Conservation (phyloP, 1,140 invertebrate species). For the Philopotamus ludificatus region DNA sequence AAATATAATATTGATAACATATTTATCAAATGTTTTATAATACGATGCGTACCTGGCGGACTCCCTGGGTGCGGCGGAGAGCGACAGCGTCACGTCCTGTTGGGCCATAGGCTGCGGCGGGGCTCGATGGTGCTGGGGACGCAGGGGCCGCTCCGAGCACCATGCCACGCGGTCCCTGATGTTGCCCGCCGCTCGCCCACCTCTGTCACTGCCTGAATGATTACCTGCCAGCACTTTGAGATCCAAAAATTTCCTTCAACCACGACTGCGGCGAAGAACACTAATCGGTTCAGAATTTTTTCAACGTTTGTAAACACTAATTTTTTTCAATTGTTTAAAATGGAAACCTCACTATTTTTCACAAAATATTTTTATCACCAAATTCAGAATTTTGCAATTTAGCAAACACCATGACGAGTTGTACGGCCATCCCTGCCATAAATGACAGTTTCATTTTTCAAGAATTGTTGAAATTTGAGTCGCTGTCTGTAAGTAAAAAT, state of each 20-base stretch:
- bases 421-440: too few species aligned
- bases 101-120: conserved; percentile 58
- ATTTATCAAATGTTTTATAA: too few species aligned
- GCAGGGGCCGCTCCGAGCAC: conserved; percentile 54
- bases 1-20: neutral
- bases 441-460: too few species aligned
- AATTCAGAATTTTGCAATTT: too few species aligned
- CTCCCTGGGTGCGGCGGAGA: conserved; percentile 56
- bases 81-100: conserved; percentile 55
- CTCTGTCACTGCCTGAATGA: conserved; percentile 45
- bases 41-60: conserved; percentile 55
- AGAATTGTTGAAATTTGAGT: too few species aligned
- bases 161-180: conserved; percentile 54
- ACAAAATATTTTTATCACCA: too few species aligned
- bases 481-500: too few species aligned
- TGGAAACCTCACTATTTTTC: too few species aligned
- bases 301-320: too few species aligned
- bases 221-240: conserved; percentile 27
- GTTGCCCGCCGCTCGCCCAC: conserved; percentile 46
- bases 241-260: conserved; percentile 10
- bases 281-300: neutral
- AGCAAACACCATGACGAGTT: too few species aligned
- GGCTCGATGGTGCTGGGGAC: conserved; percentile 52
- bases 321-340: too few species aligned
- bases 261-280: neutral